These are phyloP conservation scores for Eclectus roratus DNA, from an alignment of 2,113 vertebrate genomes.

Conservation along the genomic window DNA sequence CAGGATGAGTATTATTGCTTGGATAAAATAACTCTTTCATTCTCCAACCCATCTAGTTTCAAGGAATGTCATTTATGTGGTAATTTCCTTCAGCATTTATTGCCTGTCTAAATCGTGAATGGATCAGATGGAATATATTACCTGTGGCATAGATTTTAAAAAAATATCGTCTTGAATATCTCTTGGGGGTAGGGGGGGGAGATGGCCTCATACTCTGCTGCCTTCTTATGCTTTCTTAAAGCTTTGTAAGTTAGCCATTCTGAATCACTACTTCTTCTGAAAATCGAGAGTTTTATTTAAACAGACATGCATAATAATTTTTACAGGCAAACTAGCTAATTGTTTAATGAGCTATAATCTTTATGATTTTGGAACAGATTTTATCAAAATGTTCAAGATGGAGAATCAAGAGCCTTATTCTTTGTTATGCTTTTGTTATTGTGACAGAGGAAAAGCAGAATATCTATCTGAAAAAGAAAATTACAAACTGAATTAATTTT, in stretches of 20 bases:
- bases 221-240: background rate
- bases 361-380: background rate
- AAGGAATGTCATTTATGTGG: constrained; percentile 54
- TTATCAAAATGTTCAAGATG: background rate
- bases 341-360: background rate
- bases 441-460: background rate
- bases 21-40: background rate
- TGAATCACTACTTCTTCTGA: background rate
- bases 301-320: background rate
- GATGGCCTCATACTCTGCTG: background rate
- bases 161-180: background rate
- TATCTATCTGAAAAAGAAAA: background rate
- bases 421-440: background rate
- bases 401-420: background rate
- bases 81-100: constrained; percentile 54
- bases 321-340: background rate
- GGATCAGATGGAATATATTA: constrained; percentile 30
- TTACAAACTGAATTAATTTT: background rate
- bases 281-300: background rate
- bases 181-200: background rate
- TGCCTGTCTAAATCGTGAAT: constrained; percentile 32
- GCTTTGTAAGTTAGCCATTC: background rate
- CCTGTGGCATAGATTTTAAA: constrained; percentile 22
- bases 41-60: background rate
- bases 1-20: background rate